A percentile compares a stretch with the other conserved stretches of the same genome.
Conservation (phyloP, 2,888 invertebrate species). For the Morpho achilles region DNA sequence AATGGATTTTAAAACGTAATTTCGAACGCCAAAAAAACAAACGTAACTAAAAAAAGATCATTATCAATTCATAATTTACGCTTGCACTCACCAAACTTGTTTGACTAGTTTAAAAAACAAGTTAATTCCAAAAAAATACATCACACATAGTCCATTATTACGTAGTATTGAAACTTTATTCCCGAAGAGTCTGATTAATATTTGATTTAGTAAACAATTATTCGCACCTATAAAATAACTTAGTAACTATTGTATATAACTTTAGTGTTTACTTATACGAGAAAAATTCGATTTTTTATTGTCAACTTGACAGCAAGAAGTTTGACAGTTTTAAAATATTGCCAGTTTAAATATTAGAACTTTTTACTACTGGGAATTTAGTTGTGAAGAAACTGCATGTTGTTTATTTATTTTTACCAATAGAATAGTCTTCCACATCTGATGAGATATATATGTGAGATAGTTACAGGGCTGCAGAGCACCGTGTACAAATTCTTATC, state of each 20-base stretch:
- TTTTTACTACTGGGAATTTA: neutral
- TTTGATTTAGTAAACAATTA: neutral
- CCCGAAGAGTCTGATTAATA: neutral
- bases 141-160: neutral
- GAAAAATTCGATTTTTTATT: slow-evolving; percentile 21
- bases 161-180: neutral
- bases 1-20: too few relatives aligned
- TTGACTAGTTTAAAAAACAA: slow-evolving; percentile 22
- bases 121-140: neutral
- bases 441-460: too few relatives aligned
- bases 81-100: slow-evolving; percentile 23
- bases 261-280: slow-evolving; percentile 15
- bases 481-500: too few relatives aligned
- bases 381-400: too few relatives aligned
- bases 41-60: neutral
- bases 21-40: neutral
- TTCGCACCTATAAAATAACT: neutral
- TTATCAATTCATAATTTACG: slow-evolving; percentile 8
- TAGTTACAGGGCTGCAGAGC: too few relatives aligned
- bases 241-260: neutral
- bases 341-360: neutral
- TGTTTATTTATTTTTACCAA: too few relatives aligned
- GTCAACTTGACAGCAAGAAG: slow-evolving; percentile 1
- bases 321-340: neutral
- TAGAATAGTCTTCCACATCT: too few relatives aligned